Conservation (phyloP, 2,797 vertebrate species). For the Loriculus beryllinus region DNA sequence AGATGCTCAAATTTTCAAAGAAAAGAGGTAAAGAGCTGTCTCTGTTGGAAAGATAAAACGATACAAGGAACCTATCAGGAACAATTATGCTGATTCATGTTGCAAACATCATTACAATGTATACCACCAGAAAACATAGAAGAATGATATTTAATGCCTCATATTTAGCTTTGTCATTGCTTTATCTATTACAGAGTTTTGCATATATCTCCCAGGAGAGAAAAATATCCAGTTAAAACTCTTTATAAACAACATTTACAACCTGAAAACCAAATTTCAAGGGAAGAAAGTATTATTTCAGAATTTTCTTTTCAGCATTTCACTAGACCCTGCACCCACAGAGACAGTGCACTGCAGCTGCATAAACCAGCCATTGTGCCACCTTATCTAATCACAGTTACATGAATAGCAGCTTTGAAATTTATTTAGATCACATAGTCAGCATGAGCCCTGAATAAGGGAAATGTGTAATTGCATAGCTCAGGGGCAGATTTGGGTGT, state of each 20-base stretch:
- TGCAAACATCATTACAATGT: conserved; percentile 4
- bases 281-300: not conserved
- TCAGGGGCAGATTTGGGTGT: not conserved
- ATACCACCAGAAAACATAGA: not conserved
- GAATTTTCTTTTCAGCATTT: not conserved
- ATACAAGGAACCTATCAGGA: conserved; percentile 6
- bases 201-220: not conserved
- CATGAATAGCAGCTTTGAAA: conserved; percentile 26
- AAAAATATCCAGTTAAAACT: not conserved
- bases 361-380: not conserved
- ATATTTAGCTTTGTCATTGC: conserved; percentile 7
- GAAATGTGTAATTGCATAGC: conserved; percentile 36
- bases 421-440: conserved; percentile 50
- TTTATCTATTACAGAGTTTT: not conserved
- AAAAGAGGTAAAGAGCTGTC: not conserved
- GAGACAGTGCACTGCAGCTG: not conserved
- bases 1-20: not conserved
- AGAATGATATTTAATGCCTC: not conserved
- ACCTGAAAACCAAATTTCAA: not conserved
- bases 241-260: not conserved
- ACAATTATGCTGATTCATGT: conserved; percentile 19
- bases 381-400: conserved; percentile 37
- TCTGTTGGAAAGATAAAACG: conserved; percentile 19
- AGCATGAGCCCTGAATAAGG: conserved; percentile 17
- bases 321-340: not conserved